phyloP scores from a whole-genome alignment of 2,113 vertebrate genomes.

The Trochalopteron elliotii region DNA sequence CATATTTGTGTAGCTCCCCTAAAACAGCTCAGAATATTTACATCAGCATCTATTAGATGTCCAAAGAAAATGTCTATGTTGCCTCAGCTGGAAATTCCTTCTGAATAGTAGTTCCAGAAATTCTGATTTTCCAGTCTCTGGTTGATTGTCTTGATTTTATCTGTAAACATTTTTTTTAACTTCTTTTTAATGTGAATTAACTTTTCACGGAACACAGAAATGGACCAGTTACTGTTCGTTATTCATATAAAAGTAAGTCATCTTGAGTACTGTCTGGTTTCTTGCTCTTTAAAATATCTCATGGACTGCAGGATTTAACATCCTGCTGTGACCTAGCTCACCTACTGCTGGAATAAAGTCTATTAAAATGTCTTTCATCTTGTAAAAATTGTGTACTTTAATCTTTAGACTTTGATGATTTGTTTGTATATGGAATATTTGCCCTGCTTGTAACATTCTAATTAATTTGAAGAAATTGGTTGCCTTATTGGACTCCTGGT shows the following conservation, averaged over 20 bases:
- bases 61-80: neutral
- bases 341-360: neutral
- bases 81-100: neutral
- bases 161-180: neutral
- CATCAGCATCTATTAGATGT: neutral
- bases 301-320: neutral
- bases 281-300: neutral
- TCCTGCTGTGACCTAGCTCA: neutral
- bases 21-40: neutral
- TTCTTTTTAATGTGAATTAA: neutral
- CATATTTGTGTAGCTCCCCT: neutral
- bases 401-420: conserved; percentile 29
- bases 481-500: neutral
- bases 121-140: neutral
- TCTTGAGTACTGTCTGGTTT: neutral
- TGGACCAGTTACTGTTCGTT: neutral
- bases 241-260: neutral
- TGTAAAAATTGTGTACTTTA: neutral
- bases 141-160: neutral
- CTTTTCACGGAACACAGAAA: neutral
- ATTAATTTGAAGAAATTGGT: neutral
- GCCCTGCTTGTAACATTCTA: neutral
- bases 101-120: neutral
- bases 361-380: conserved; percentile 29
- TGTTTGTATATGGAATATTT: conserved; percentile 11